Evolutionary conservation across 1,140 invertebrate genomes (phyloP), one percentile per base, ranked within the genome.

Genomic region (Leptinotarsa texana): DNA sequence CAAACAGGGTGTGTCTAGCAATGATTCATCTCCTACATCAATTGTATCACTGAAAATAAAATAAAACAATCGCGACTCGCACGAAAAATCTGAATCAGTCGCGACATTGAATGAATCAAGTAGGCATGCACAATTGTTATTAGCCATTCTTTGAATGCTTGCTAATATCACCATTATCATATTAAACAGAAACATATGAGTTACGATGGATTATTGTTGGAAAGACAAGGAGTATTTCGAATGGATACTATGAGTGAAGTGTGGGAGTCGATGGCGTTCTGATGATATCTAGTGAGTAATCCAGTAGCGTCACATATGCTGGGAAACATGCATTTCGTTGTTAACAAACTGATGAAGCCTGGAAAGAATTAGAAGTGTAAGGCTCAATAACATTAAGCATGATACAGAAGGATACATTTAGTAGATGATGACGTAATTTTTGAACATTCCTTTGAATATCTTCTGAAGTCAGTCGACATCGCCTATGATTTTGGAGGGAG

Each of bases 221-320:
- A 62, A 72, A 72, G 69, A 72, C 69, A 72, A 72, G 69, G 57
- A 72, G 51, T 72, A 72, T 72, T 49, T 61, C 49, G 49, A 27
- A 27, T 24, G 27, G 69, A 72, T 72, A 72, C 69, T 65, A 75
- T 72, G 63, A 61, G 33, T 21, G 17, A 67, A 49, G 70, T 66
- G 70, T 72, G 63, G 71, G 74, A 72, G 70, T 75, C 69, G 72
- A 75, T 72, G 63, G 57, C 69, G 74, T 62, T 17, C 42, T 72
- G 22, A 61, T 68, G 22, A 33, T 61, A 74, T 69, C 42, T 74
- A 47, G 11, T 22, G 22, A 27, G 15, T 42, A 13, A 15, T 21
- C 13, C 61, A 73, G 62, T 57, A 48, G 67, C 48, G 49, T 15
- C 61, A n/a, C 61, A 62, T 62, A 42, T 42, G 8, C 33, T 42